Base-by-base conservation (phyloP, 1,140 invertebrate species). In the Cydia splendana region DNA sequence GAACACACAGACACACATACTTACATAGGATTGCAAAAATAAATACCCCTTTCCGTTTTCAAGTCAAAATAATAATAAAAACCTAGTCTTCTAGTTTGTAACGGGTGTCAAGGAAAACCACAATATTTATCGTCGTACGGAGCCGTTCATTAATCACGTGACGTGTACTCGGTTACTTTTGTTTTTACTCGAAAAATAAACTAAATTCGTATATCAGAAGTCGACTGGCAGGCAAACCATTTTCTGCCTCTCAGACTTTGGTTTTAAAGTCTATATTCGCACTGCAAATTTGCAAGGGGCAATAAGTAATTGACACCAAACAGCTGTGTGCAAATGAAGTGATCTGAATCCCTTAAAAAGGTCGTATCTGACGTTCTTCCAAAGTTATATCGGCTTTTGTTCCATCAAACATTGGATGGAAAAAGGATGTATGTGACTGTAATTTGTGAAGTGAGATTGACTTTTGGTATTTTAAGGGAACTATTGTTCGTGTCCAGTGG, bases 291-390 rank as follows among this genome's bases (percentile, higher is more conserved):
- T 53, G 51, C 51, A 18, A 62, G 24, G 57, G 30, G 67, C 34
- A 38, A 34, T 67, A 38, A 71, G 34, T 71, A 38, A 38, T 9
- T 38, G 67, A 71, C 34, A 62, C 34, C 34, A 2, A 38, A 34
- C 67, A 71, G 30, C 30, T 71, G 67, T 38, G 34, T 71, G 67
- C 38, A 71, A 71, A 71, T 71, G 34, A 71, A 71, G 67, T 38
- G 15, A 71, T 71, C 67, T 71, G 67, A 12, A 42, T 30, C 65
- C 20, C 28, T 67, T 15, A 18, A 57, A 15, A 57, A 57, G 53
- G 53, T 57, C 53, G n/a, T 57, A 57, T 18, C n/a, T 57, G n/a
- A 57, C 53, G 12, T 48, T 48, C 12, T 57, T 57, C 53, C 15
- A 57, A 57, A 57, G 45, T 48, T 48, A 48, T 12, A 48, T 48